Evolutionary conservation across 1,140 invertebrate genomes (phyloP), one percentile per base, ranked within the genome.

Genomic region (Aphelenchoides fujianensis): DNA sequence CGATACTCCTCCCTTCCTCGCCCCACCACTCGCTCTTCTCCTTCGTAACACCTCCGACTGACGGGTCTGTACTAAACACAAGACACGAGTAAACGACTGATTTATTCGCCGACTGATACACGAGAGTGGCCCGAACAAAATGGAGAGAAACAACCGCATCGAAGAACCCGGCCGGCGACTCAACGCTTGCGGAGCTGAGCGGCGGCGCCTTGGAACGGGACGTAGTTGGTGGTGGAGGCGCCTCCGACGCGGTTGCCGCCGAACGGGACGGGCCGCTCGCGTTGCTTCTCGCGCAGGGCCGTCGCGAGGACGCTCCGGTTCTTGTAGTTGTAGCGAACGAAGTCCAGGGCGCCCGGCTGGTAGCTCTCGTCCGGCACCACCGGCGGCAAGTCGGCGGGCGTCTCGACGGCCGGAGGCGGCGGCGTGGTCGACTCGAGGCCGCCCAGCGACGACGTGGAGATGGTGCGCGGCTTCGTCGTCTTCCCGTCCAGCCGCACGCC

Each of bases 251-350:
- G n/a, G 27, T 61, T 61, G n/a, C 59, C 59, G 27, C 59, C 59
- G 2, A 61, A 61, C 36, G 59, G 59, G 27, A 61, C 30, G 27
- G 36, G 27, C 2, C 31, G n/a, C 30, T 61, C 59, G 16, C 59
- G 59, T 28, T 61, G n/a, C 0, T 61, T 61, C 59, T 61, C 59
- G n/a, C 59, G n/a, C 23, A 48, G 41, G 12, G 41, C 41, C 23
- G 41, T 23, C 41, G 12, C 41, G 23, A 74, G 34, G 19, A 72
- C 63, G 9, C 68, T 71, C 30, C 75, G 74, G 34, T 70, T 74
- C 61, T 79, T 83, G 73, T 84, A 82, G 48, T 79, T 72, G 61
- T 75, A 78, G 9, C 82, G 77, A 16, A 82, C 52, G 70, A 82
- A 82, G 9, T n/a, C 62, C 55, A 84, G 23, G 36, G 70, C 54